Base-by-base conservation (phyloP, 2,888 invertebrate species). In the Malthinus seriepunctatus region DNA sequence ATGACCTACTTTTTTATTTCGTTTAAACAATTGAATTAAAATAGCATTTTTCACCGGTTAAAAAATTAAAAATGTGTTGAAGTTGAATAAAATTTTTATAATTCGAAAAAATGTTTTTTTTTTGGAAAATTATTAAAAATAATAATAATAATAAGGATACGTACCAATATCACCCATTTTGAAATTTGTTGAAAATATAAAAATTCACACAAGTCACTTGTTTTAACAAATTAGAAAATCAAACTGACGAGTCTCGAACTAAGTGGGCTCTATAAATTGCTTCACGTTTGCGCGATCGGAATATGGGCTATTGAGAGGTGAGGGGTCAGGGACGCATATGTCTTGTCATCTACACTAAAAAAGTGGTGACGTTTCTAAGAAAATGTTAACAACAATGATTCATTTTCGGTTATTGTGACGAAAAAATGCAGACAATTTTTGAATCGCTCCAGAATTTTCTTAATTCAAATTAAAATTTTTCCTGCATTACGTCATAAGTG, bases 151-250 rank as follows among this genome's bases (percentile, higher is more conserved):
- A 23, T 39, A 8, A 39, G 1, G 39, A 39, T 39, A 39, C 39
- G 55, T 37, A 60, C 60, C 60, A 32, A 60, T 60, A 54, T 60
- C 60, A 14, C 60, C 55, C 60, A 60, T 60, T 42, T 59, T 59
- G 39, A 45, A 34, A 15, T 10, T 34, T 37, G 15, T n/a, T 48
- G 12, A 9, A 39, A 15, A 9, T 15, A 39, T 15, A 45, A 34
- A 44, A 31, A 31, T 23, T 15, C 51, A 47, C 38, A 11, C 12
- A 12, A 49, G 51, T 1, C 14, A 50, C 51, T 44, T 14, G 11
- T 51, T 7, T 32, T 34, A 47, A 49, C 52, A 46, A 60, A 47
- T 42, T 49, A 47, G 37, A 31, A 42, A 44, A 23, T 50, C 42
- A 31, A 37, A 60, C 56, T 60, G 60, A 44, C 32, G 49, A 39